Percentiles rank a stretch among this genome's conserved stretches.
These are phyloP conservation scores for Phataginus tetradactyla DNA, from an alignment of 2,797 vertebrate species.

Conservation along the genomic window DNA sequence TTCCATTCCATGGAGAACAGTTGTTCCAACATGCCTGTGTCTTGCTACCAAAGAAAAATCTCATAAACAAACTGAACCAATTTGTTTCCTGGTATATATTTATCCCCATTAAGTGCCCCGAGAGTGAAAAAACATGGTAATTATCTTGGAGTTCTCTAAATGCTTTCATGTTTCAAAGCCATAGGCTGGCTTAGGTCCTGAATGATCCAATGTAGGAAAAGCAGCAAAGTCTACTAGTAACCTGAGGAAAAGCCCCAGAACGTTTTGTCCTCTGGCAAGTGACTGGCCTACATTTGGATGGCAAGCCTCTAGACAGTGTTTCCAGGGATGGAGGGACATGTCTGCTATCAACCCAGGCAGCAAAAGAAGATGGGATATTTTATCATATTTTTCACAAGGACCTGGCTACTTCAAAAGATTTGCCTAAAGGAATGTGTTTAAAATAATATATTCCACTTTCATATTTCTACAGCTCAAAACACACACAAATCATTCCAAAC, in stretches of 20 bases:
- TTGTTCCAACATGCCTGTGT: background rate
- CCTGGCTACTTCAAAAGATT: constrained; percentile 1
- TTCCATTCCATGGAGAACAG: background rate
- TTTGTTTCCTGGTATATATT: constrained; percentile 16
- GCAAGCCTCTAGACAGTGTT: background rate
- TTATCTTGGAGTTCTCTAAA: background rate
- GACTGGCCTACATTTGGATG: background rate
- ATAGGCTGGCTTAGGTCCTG: background rate
- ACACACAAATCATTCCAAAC: background rate
- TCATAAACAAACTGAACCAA: constrained; percentile 1
- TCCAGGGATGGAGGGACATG: background rate
- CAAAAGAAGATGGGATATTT: background rate
- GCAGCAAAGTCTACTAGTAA: background rate
- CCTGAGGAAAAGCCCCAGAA: constrained; percentile 7
- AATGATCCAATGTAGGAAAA: constrained; percentile 34
- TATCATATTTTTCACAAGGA: background rate
- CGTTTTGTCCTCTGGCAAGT: background rate
- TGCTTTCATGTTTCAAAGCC: background rate
- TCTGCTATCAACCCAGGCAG: background rate
- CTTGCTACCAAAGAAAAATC: background rate
- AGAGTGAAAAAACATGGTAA: background rate
- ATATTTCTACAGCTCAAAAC: background rate
- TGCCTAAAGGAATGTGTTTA: background rate
- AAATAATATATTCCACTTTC: constrained; percentile 10
- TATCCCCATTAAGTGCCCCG: background rate